phyloP scores from a whole-genome alignment of 2,888 invertebrate species.

The Eristalinus aeneus region DNA sequence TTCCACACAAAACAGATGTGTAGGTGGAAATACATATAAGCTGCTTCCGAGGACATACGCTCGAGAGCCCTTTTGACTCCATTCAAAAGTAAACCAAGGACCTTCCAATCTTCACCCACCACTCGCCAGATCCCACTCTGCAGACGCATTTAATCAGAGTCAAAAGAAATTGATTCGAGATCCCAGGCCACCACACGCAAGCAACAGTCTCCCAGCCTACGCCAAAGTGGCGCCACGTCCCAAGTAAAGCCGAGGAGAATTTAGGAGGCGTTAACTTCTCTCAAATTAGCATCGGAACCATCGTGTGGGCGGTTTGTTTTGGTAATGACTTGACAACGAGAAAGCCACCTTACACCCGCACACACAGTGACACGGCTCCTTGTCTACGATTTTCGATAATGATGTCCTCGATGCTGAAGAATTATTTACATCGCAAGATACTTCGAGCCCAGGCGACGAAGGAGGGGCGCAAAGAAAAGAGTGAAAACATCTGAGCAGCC shows the following conservation, averaged over 20 bases:
- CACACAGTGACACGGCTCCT: not conserved
- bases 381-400: conserved; percentile 8
- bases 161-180: conserved; percentile 12
- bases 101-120: not conserved
- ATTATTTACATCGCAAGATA: conserved; percentile 30
- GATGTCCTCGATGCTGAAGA: conserved; percentile 27
- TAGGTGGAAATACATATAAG: not conserved
- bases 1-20: too few species aligned
- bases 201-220: not conserved
- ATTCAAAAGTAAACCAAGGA: not conserved
- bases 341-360: not conserved
- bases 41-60: not conserved
- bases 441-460: not conserved
- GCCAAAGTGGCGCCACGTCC: not conserved
- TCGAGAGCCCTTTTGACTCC: not conserved
- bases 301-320: conserved; percentile 29
- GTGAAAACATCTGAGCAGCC: conserved; percentile 10
- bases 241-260: not conserved
- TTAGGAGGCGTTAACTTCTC: conserved; percentile 21
- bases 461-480: not conserved
- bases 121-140: not conserved
- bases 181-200: not conserved
- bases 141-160: conserved; percentile 1
- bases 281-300: conserved; percentile 28
- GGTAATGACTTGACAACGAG: conserved; percentile 29